Evolutionary conservation across 2,113 vertebrate genomes (phyloP).

Genomic region (Drymodes brunneopygia): DNA sequence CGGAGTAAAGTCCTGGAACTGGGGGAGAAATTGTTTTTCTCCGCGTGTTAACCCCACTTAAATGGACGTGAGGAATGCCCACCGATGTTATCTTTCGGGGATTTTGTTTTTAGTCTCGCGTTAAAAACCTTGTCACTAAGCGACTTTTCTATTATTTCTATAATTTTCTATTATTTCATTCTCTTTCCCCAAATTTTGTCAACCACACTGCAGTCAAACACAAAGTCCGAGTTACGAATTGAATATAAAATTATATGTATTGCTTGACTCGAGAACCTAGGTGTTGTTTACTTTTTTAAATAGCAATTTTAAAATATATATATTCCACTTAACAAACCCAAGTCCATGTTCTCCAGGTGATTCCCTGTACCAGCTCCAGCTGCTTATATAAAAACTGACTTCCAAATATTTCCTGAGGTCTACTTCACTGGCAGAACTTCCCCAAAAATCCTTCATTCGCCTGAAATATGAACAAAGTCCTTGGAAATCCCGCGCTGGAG

Average conservation of each 20-base stretch:
- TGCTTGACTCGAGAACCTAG: background rate
- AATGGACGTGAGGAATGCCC: background rate
- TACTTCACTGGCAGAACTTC: background rate
- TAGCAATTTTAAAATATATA: background rate
- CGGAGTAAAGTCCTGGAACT: background rate
- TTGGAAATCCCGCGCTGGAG: background rate
- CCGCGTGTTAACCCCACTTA: background rate
- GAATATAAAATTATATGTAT: background rate
- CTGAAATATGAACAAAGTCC: background rate
- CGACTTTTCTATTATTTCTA: background rate
- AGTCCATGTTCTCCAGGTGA: background rate
- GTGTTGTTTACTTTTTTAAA: background rate
- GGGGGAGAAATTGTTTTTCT: background rate
- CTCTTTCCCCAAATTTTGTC: background rate
- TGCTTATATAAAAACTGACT: background rate
- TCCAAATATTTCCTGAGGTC: background rate
- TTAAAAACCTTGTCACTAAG: background rate
- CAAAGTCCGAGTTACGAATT: background rate
- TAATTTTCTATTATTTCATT: background rate
- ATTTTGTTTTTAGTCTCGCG: background rate
- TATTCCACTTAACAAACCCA: background rate
- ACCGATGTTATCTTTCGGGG: background rate
- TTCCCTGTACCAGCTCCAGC: background rate
- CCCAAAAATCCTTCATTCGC: background rate
- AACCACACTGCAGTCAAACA: background rate